Base-by-base conservation (phyloP, 2,113 vertebrate genomes). In the Turdus rufiventris region DNA sequence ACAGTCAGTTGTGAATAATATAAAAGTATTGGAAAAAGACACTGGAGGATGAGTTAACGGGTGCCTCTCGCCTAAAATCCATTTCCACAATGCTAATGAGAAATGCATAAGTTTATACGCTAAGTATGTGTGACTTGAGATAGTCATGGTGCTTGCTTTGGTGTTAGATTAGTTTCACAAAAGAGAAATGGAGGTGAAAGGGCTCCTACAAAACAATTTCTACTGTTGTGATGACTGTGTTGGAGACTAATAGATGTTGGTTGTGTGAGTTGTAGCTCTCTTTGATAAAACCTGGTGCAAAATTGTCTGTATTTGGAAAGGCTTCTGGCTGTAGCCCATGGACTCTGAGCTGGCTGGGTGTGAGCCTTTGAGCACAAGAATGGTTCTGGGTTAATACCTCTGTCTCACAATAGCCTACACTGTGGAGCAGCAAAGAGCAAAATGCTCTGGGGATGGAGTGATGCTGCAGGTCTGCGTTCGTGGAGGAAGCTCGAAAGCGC, bases 391-490 rank as follows among this genome's bases (percentile, higher is more conserved):
- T 51, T 48, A 28, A 40, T 47, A 12, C 5, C 8, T 4, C 10
- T 3, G 2, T 67, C 62, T 84, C 3, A 5, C 19, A 58, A 21
- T 7, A 34, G 7, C 29, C 33, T 14, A 3, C 0, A 0, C 6
- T n/a, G 51, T 36, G 33, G 10, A 36, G 10, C 26, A 25, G 23
- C 33, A 50, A 60, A 36, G 23, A 91, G 17, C 12, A 38, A 38
- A 40, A 18, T 1, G 0, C 16, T 79, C 8, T n/a, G 6, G 20
- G 53, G 23, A 33, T 9, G 16, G 38, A 36, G 20, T 26, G 53
- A 17, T 6, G 6, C n/a, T 50, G 14, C 34, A 31, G 12, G 10
- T 65, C 36, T 60, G 7, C 10, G 0, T 12, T 36, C 0, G 0
- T 36, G 50, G 31, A 20, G 65, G 28, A 65, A 4, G 17, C 19